Base-by-base conservation (phyloP, 2,113 vertebrate species). In the Podocnemis expansa region DNA sequence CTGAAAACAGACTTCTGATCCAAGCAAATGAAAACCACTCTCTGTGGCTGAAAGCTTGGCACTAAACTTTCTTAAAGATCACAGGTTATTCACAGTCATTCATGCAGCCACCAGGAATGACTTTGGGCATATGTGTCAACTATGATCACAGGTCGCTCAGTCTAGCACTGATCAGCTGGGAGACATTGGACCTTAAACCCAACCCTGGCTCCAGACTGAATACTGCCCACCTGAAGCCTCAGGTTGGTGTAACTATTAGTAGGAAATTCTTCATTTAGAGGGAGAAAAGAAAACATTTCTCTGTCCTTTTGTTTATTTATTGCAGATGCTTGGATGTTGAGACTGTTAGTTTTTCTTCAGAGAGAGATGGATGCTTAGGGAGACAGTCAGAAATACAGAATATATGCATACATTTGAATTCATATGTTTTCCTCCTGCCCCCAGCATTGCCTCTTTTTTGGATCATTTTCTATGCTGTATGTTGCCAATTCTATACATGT, bases 321-420 rank as follows among this genome's bases (percentile, higher is more conserved):
- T 13, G 49, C 56, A 55, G 3, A 3, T 34, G 4, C 67, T 41
- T 51, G 24, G 13, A 6, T 70, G 45, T 58, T 6, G 76, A 56
- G 6, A 92, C n/a, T 8, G 3, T 21, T 51, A 52, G 52, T 12
- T 54, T 43, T 54, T 93, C 85, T 89, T 55, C 55, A 90, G 10
- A 11, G 6, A 78, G 79, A 84, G 87, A 55, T 19, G 3, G 16
- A 6, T 27, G 1, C n/a, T n/a, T n/a, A 76, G 52, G 8, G 52
- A 84, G 89, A 2, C 13, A 24, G 10, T 29, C 38, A 0, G 0
- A 89, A 43, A 12, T 29, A 27, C 3, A 11, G 52, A 34, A 16
- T 2, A 3, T 14, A 58, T 88, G 2, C 11, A 27, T 7, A 63
- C 0, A 0, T 41, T 78, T n/a, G 27, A n/a, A 89, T 8, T 4